Base-by-base conservation (phyloP, 2,113 vertebrate species). In the Mustela nigripes region DNA sequence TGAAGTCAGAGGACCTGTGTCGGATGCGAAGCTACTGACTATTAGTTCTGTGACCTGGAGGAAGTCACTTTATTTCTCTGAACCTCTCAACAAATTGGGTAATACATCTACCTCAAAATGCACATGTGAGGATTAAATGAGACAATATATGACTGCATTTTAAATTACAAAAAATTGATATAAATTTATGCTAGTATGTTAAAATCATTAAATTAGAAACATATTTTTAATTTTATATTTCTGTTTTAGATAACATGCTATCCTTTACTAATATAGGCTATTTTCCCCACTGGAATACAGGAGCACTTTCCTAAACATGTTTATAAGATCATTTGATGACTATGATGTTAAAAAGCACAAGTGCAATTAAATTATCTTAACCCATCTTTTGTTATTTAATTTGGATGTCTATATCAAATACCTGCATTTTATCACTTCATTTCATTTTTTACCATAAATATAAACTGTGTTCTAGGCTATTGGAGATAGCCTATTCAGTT, bases 161-260 rank as follows among this genome's bases (percentile, higher is more conserved):
- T 33, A 96, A 83, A 45, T 58, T 84, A 62, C 65, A n/a, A 89
- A 94, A 84, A 67, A n/a, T 56, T 95, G 94, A 90, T 69, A 80
- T 26, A 89, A 42, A 56, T 71, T 74, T 79, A 90, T 36, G 45
- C 79, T 87, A 78, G 45, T 56, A 53, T 76, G 48, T 97, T 96
- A 96, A 95, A 83, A 83, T 84, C 11, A 92, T 95, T 24, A 93
- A 94, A 94, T 96, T 96, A 96, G 63, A 96, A 95, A 65, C 12
- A 74, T 4, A 71, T 1, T 81, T 95, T 91, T 45, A 63, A 73
- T 85, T 67, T 91, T 60, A 65, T 88, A 45, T 86, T 94, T 93
- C 18, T 89, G 21, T 85, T 95, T 97, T 95, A 76, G 58, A 71
- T 86, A 16, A 60, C 15, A 93, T 48, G 5, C 5, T n/a, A 60